Evolutionary conservation across 2,113 vertebrate species (phyloP).

Genomic region (Pangasianodon hypophthalmus): DNA sequence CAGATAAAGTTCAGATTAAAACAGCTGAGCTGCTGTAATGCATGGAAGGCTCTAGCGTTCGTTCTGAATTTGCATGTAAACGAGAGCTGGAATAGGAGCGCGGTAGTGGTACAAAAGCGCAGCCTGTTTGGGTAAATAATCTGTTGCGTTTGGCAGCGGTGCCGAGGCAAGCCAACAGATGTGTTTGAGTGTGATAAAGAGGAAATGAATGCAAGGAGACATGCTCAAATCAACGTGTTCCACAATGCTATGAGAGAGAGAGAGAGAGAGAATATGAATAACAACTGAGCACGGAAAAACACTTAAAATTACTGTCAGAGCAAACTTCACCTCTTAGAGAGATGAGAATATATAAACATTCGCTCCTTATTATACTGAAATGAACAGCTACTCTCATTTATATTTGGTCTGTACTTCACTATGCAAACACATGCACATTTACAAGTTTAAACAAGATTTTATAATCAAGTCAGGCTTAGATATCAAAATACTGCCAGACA

Average conservation of each 20-base stretch:
- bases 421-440: neutral
- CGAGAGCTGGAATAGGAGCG: conserved; percentile 42
- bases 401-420: neutral
- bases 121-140: conserved; percentile 57
- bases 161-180: conserved; percentile 50
- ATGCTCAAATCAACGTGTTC: conserved; percentile 34
- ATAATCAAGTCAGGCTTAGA: neutral
- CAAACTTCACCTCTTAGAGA: conserved; percentile 34
- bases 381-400: conserved; percentile 15
- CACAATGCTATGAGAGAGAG: conserved; percentile 36
- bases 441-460: conserved; percentile 27
- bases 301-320: conserved; percentile 42
- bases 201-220: conserved; percentile 53
- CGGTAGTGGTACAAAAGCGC: conserved; percentile 57
- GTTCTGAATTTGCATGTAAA: conserved; percentile 55
- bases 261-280: conserved; percentile 50
- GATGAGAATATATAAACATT: conserved; percentile 26
- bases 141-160: conserved; percentile 53
- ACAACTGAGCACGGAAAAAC: conserved; percentile 24
- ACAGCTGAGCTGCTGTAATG: conserved; percentile 39
- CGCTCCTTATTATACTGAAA: conserved; percentile 9
- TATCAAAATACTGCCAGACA: neutral
- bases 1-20: conserved; percentile 63
- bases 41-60: conserved; percentile 40
- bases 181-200: conserved; percentile 58